Base-by-base conservation (phyloP, 1,140 invertebrate species). In the Leguminivora glycinivorella region DNA sequence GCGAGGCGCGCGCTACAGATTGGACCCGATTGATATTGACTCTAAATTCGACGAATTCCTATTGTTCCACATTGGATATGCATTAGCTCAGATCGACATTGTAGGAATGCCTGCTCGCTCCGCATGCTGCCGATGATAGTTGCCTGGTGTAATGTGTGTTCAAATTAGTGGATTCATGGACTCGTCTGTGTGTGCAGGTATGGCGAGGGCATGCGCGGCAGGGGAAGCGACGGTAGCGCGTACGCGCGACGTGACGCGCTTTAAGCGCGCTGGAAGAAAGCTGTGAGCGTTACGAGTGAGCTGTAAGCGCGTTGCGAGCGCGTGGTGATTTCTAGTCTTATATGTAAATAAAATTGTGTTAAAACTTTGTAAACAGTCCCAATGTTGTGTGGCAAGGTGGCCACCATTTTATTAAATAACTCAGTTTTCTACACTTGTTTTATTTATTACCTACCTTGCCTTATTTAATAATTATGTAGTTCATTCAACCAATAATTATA, bases 101-200 rank as follows among this genome's bases (percentile, higher is more conserved):
- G 58, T 63, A 63, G 29, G 58, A 63, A 29, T 63, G 58, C 25
- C 58, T 63, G 58, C 58, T 34, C 58, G 58, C 58, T 63, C 25
- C 58, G 58, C 58, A 63, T 63, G 58, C n/a, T 29, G 29, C 58
- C 58, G 26, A 26, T 17, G n/a, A 31, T 63, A 29, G 58, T 29
- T 29, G 58, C 58, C 25, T 29, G 25, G 14, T 1, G 26, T 9
- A 58, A 58, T 17, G 56, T n/a, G 3, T n/a, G 26, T 63, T 29
- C 7, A 3, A 12, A 26, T 17, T 19, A 2, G 6, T 19, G 2
- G 34, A 67, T 19, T 67, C 26, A 31, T 10, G 34, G 7, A 29
- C 29, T 29, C 7, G 17, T 43, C n/a, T 67, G 17, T 38, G 17
- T 43, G 19, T 19, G 22, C 66, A 67, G 66, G 31, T 67, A 40